Evolutionary conservation across 2,797 vertebrate genomes (phyloP), one percentile per base, ranked within the genome.

Genomic region (Gastrophryne carolinensis): DNA sequence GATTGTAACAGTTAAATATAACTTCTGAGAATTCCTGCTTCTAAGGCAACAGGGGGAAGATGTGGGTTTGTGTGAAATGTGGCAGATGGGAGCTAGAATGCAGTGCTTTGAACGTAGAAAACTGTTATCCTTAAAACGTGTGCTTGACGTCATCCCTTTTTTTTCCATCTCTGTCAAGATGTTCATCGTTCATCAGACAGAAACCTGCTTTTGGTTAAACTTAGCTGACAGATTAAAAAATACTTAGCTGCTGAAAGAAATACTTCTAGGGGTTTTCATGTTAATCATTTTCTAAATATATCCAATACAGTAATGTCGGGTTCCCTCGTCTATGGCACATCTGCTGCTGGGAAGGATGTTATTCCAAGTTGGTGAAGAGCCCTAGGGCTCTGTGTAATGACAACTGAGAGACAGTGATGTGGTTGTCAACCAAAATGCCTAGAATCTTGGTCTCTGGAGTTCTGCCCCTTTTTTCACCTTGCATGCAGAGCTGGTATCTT

Each of bases 1-100:
- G 61, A 78, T 78, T 72, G 75, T 78, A 78, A 66, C 75, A 72
- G 75, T 72, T 78, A 78, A 78, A 72, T 72, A 78, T 78, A 78
- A 78, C 75, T 78, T 78, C 75, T 78, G 68, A 17, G 63, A 61
- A 80, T 29, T 26, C 19, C 24, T 52, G 60, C 54, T 67, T 41
- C 37, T 32, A 21, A 21, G 41, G 71, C 66, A 64, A 4, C 9
- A 0, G 15, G 64, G 72, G 63, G 41, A 65, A 63, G 66, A 76
- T 76, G 52, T 66, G 68, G 10, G 21, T 39, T 66, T 73, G 47
- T 79, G 73, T 70, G 73, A 78, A 80, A 80, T 65, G 74, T 73
- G 61, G 58, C 74, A 66, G 70, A 53, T 70, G 39, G 74, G 74
- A 52, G 69, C 79, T 70, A 75, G 74, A 73, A 73, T 78, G 58